Base-by-base conservation (phyloP, 2,888 invertebrate genomes). In the Ypsolopha scabrella region DNA sequence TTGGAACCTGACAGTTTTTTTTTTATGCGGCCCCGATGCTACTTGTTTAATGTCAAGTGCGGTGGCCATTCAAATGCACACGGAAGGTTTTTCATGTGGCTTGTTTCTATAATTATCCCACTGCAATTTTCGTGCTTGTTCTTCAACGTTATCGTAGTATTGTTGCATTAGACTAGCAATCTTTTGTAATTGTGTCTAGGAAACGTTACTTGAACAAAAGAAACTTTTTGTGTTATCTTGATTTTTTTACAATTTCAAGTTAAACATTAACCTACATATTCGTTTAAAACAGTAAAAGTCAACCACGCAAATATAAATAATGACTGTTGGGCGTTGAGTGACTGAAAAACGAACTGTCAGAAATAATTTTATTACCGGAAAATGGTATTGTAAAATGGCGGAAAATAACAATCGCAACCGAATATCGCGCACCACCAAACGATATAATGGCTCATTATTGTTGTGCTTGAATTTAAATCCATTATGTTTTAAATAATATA, bases 41-140 rank as follows among this genome's bases (percentile, higher is more conserved):
- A 47, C 46, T 46, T 24, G 49, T 33, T 49, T 24, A 49, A 49
- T 49, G 49, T 49, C 49, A 49, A 49, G 47, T 37, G 47, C 36
- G 14, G n/a, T 10, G 37, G 43, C 43, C 43, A 43, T 13, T 14
- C 24, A 43, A 11, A 43, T 43, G 43, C 14, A 46, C 46, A 46
- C n/a, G 34, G n/a, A 46, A 46, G 24, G 44, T 34, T 33, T 46
- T 10, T 34, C 7, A 46, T 46, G 46, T 7, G 11, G 24, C 10
- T 8, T 46, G 46, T 46, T 35, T 46, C 35, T 1, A 11, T 46
- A 34, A 33, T 10, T 46, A 46, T n/a, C 33, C 6, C 33, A 35
- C 11, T 33, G 46, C 46, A 46, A 46, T 33, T 46, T 46, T 46
- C 3, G 46, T 6, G 3, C 8, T 43, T 14, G 43, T 7, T 24